Evolutionary conservation across 2,113 vertebrate genomes (phyloP).

Genomic region (Athene cunicularia): DNA sequence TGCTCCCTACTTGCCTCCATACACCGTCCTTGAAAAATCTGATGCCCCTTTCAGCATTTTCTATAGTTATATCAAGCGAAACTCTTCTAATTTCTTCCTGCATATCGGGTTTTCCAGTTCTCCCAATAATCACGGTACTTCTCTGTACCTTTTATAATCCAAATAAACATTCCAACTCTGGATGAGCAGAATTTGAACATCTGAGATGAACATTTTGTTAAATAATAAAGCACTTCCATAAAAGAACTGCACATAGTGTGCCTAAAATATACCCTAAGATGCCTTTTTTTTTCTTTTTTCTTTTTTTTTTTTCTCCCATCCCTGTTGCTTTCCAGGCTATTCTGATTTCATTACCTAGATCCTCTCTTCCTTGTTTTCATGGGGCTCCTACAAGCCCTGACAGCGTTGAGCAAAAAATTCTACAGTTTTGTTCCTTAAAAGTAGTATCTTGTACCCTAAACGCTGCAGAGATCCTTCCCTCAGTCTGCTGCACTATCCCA

Average conservation of each 20-base stretch:
- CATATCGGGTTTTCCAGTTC: neutral
- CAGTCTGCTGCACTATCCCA: neutral
- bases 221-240: neutral
- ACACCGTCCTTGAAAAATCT: neutral
- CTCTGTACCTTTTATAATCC: neutral
- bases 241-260: neutral
- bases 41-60: neutral
- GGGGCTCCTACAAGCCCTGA: neutral
- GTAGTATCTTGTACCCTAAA: neutral
- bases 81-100: neutral
- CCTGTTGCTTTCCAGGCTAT: neutral
- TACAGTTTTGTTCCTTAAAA: neutral
- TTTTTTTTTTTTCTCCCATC: too few relatives aligned
- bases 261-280: neutral
- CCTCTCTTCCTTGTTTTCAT: neutral
- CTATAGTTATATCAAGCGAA: neutral
- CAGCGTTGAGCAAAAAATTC: neutral
- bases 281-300: too few relatives aligned
- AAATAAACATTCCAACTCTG: neutral
- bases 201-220: neutral
- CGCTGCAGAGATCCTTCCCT: too few relatives aligned
- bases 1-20: rapidly evolving
- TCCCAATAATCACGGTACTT: neutral
- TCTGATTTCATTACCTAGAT: neutral
- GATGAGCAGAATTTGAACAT: neutral